Evolutionary conservation across 2,888 invertebrate genomes (phyloP), one percentile per base, ranked within the genome.

Genomic region (Caenorhabditis afra): DNA sequence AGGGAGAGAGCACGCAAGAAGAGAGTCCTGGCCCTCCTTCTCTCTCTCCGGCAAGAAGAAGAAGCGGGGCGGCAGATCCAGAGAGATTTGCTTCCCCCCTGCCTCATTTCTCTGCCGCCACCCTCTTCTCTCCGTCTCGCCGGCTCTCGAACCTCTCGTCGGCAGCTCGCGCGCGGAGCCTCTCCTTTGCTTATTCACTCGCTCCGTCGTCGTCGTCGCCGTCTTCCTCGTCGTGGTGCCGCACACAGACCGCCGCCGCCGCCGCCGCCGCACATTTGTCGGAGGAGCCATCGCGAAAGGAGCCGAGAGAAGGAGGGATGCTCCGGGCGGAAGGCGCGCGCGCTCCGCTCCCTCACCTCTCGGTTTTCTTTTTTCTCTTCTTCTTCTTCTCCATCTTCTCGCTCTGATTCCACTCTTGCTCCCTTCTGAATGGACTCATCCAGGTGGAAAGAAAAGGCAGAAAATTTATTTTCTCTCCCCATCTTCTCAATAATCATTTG

Each of bases 91-190:
- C 52, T 45, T 20, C 50, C 57, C 41, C 55, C 64, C 62, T 29
- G 59, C 55, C 62, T 71, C 71, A 64, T 64, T 62, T 64, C 64
- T 64, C 47, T 71, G 62, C 20, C 71, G 45, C 53, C 59, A 59
- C 68, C 59, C 68, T 68, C 45, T 61, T 68, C 59, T 71, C 62
- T 62, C 37, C 18, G 37, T 53, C 61, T 41, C 61, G 12, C 22
- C 4, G 35, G 37, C 47, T 23, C 20, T 44, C 57, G 39, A 20
- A 16, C 41, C 29, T 50, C 37, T 77, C 41, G 12, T 3, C 7
- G 29, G 29, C 29, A 29, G 29, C 29, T 14, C 50, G 23, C 50
- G 18, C 50, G 20, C 44, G 41, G 67, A 67, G 58, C 66, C 61
- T 41, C 66, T 73, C 59, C 59, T 52, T 71, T 73, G 53, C 47